Conservation (phyloP, 1,140 invertebrate species). For the Colletes gigas region DNA sequence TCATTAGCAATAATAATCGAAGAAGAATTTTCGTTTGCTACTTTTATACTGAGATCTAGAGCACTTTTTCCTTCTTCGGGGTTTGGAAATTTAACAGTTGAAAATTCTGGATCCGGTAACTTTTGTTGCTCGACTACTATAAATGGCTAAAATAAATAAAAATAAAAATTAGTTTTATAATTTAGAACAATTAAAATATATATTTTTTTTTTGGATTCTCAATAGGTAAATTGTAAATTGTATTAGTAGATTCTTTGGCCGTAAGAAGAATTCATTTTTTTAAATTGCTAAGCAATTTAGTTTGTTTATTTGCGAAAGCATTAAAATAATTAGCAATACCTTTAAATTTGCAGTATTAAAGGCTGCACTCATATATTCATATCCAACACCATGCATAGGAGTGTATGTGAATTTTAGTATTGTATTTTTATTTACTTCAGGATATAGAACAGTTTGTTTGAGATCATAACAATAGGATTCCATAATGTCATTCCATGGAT, state of each 20-base stretch:
- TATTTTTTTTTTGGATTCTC: no score
- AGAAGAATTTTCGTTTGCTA: slow-evolving; percentile 88
- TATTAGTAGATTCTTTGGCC: no score
- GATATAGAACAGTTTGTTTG: slow-evolving; percentile 79
- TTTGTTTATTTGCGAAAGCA: not conserved
- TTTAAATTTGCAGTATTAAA: slow-evolving; percentile 90
- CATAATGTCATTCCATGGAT: slow-evolving; percentile 84
- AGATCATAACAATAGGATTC: slow-evolving; percentile 86
- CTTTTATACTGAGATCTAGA: slow-evolving; percentile 91
- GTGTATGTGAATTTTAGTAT: slow-evolving; percentile 92
- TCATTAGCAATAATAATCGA: slow-evolving; percentile 97
- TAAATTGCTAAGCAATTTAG: not conserved
- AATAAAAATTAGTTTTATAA: not conserved
- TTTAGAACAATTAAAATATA: no score
- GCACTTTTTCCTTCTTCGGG: slow-evolving; percentile 98
- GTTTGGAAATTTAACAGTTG: slow-evolving; percentile 98
- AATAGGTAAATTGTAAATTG: no score
- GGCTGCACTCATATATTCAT: slow-evolving; percentile 88
- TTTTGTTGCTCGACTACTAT: slow-evolving; percentile 92
- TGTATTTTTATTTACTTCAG: slow-evolving; percentile 84
- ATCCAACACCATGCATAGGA: slow-evolving; percentile 98
- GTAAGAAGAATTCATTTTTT: no score
- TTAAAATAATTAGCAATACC: slow-evolving; percentile 77
- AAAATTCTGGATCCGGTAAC: slow-evolving; percentile 97
- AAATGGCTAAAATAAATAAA: slow-evolving; percentile 81